Evolutionary conservation across 1,140 invertebrate species (phyloP), one percentile per base, ranked within the genome.

Genomic region (Myzus persicae): DNA sequence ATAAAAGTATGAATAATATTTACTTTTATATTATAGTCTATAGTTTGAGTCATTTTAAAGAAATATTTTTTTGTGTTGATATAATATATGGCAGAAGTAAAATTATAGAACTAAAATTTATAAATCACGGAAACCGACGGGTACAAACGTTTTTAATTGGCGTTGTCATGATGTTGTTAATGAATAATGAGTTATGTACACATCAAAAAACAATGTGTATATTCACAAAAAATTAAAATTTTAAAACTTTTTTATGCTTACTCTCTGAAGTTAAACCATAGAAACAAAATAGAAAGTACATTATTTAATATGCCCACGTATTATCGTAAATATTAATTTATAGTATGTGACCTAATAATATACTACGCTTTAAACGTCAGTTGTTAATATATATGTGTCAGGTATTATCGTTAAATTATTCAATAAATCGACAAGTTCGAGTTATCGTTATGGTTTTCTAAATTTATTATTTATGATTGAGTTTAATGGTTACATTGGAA

Each of bases 221-320:
- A 76, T 18, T 76, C 14, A 76, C 14, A 20, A n/a, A 76, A n/a
- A 76, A 67, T 67, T 67, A 5, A 18, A n/a, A n/a, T 67, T 67
- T n/a, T 18, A 76, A 6, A 76, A 18, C 31, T 67, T 67, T n/a
- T 67, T n/a, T n/a, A 76, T 18, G n/a, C 31, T n/a, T 5, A 0
- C 6, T 4, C 22, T n/a, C 20, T 14, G 18, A 76, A 76, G 14
- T 76, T 14, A n/a, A 67, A n/a, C n/a, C n/a, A n/a, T 67, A n/a
- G 14, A n/a, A 76, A 76, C n/a, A n/a, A 76, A 82, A 82, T 82
- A 82, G 76, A 82, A 82, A 82, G 76, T 82, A 82, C 3, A 38
- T 38, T 82, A 38, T 38, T 38, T 38, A 51, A 51, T 36, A 82
- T 82, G 22, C 22, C n/a, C 36, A 82, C 76, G 76, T 24, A 82